Evolutionary conservation across 64 coral and sea anemone species (phyloP), one percentile per base, ranked within the genome.

Genomic region (Pocillopora verrucosa): DNA sequence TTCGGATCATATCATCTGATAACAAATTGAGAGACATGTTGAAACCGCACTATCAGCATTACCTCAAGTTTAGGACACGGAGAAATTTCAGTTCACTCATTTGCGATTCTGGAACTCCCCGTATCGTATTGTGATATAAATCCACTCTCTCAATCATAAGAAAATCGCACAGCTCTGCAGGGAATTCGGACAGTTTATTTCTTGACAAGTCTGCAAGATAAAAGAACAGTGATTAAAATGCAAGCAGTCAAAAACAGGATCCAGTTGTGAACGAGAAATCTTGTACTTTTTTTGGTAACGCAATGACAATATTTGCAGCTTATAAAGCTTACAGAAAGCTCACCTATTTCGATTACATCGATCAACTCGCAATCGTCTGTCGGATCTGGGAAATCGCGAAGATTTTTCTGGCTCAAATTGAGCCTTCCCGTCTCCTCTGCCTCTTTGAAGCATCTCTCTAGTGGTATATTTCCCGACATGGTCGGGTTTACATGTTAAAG

Each of bases 321-420:
- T 77, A 22, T 34, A 63, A 90, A 76, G 68, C 59, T 30, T 80
- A 4, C 7, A 51, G 41, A 51, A 77, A 89, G 76, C 58, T 76
- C 73, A 99, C 97, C 97, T 91, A 91, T 92, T 99, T 99, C 91
- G 80, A 99, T 99, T 5, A 99, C 97, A 93, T 99, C 97, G 20
- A 99, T 99, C 4, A 99, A 94, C 51, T 99, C 97, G 83, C 93
- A 99, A 80, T 99, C 97, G 22, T 95, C 90, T 10, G 94, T 75
- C 3, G 87, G 90, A 79, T 95, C 94, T n/a, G 97, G 97, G 68
- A 95, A 99, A 91, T 99, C 97, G 65, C 94, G 88, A 51, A 99
- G 88, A 74, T 92, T 94, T 85, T 93, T 95, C 65, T 83, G 58
- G 76, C 94, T 80, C 14, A 99, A 93, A 64, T 80, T 73, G n/a